Conservation (phyloP, 1,140 invertebrate species). For the Pectinophora gossypiella region DNA sequence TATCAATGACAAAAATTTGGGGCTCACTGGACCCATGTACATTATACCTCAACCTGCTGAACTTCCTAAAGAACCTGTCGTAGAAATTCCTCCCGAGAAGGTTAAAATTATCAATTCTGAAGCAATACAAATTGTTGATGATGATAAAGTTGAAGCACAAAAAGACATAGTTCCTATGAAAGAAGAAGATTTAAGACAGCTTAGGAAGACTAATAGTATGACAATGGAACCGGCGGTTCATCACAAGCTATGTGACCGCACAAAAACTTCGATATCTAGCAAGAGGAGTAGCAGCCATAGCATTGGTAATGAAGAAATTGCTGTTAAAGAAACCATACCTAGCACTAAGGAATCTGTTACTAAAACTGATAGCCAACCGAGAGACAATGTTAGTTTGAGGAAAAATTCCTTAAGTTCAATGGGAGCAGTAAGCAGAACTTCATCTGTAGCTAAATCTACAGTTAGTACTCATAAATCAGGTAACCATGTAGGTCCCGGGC, state of each 20-base stretch:
- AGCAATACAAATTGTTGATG: slow-evolving; percentile 21
- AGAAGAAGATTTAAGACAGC: slow-evolving; percentile 43
- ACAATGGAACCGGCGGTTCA: slow-evolving; percentile 76
- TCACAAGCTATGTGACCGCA: slow-evolving; percentile 77
- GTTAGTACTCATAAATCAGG: slow-evolving; percentile 67
- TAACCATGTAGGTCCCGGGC: slow-evolving; percentile 75
- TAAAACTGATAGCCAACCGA: slow-evolving; percentile 27
- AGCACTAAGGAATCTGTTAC: slow-evolving; percentile 38
- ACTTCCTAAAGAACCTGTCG: no score
- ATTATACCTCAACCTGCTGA: slow-evolving; percentile 37
- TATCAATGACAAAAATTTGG: slow-evolving; percentile 47
- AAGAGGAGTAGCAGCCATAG: slow-evolving; percentile 61
- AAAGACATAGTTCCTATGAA: slow-evolving; percentile 37
- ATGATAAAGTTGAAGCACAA: slow-evolving; percentile 18
- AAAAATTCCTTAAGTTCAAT: slow-evolving; percentile 69
- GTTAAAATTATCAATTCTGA: background rate
- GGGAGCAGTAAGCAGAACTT: slow-evolving; percentile 64
- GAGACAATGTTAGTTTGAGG: slow-evolving; percentile 36
- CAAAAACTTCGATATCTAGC: slow-evolving; percentile 57
- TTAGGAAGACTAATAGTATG: slow-evolving; percentile 45
- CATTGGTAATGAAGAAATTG: slow-evolving; percentile 42
- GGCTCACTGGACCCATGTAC: slow-evolving; percentile 38
- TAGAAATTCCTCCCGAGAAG: no score
- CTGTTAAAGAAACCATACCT: slow-evolving; percentile 36
- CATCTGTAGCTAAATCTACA: slow-evolving; percentile 66